Evolutionary conservation across 2,797 vertebrate genomes (phyloP), one percentile per base, ranked within the genome.

Genomic region (Oryzias dopingdopingensis): DNA sequence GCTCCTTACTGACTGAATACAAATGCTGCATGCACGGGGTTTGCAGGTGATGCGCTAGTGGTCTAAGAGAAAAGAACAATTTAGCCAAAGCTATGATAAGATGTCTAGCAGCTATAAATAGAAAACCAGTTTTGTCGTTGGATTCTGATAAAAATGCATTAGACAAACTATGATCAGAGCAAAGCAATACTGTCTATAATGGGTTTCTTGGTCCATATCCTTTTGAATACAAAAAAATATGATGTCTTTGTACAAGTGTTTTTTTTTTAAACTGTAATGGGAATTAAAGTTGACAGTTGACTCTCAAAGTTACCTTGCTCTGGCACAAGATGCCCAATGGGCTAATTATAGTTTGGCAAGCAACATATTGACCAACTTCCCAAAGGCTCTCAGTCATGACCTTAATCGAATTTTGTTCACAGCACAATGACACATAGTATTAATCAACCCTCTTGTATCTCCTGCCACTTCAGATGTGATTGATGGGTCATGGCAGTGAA

Each of bases 401-500:
- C 80, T 75, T 81, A 84, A 88, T 89, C 80, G 70, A 80, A 88
- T 79, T 84, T 68, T 81, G 74, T 84, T 83, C 81, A 79, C 79
- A 77, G 71, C 76, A 74, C 78, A 77, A 59, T 78, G 83, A 86
- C 83, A 86, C 83, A 77, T 49, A 70, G 67, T 83, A 87, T 90
- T 84, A 88, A 83, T 89, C 86, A 84, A 74, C 62, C 56, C 12
- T 71, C 69, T 77, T 64, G 61, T 69, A 74, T 76, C 76, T 76
- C 60, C 54, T 17, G 70, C 82, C 79, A 76, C 65, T 65, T 62
- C 56, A 1, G 15, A 59, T 74, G 63, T 79, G 89, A 89, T 72
- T 88, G 88, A 90, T 89, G 78, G 75, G 42, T 79, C 62, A 10
- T 83, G 86, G 82, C 86, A 88, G 77, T 79, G 79, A 83, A 78